Evolutionary conservation across 2,888 invertebrate species (phyloP).

Genomic region (Drosophila parthenogenetica): DNA sequence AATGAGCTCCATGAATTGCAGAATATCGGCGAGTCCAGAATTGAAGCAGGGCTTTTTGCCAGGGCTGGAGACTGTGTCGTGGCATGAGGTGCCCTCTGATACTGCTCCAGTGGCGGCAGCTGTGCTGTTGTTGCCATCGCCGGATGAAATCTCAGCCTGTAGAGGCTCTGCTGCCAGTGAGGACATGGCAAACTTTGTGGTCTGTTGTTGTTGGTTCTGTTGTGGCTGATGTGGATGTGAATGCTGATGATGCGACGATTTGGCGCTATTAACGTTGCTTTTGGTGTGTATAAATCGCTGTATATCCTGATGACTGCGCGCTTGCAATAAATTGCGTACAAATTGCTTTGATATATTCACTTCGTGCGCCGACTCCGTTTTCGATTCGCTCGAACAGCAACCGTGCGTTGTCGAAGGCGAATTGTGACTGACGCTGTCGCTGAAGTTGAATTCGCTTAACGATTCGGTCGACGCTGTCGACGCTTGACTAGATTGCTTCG

Average conservation of each 20-base stretch:
- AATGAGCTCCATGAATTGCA: slow-evolving; percentile 89
- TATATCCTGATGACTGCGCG: slow-evolving; percentile 71
- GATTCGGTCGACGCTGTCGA: slow-evolving; percentile 21
- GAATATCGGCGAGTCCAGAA: slow-evolving; percentile 81
- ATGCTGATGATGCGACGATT: slow-evolving; percentile 47
- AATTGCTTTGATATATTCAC: slow-evolving; percentile 44
- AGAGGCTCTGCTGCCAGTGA: slow-evolving; percentile 81
- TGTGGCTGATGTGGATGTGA: too few relatives aligned
- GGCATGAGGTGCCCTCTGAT: slow-evolving; percentile 57
- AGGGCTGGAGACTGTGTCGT: slow-evolving; percentile 54
- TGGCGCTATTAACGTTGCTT: slow-evolving; percentile 37
- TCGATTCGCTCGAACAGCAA: slow-evolving; percentile 51
- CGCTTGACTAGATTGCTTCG: slow-evolving; percentile 73
- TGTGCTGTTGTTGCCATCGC: slow-evolving; percentile 29
- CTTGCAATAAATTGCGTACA: slow-evolving; percentile 52
- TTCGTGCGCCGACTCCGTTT: slow-evolving; percentile 42
- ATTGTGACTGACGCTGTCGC: slow-evolving; percentile 70
- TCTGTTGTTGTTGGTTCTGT: slow-evolving; percentile 43
- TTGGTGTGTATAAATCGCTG: slow-evolving; percentile 76
- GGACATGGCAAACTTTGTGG: slow-evolving; percentile 80
- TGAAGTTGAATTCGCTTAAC: slow-evolving; percentile 60
- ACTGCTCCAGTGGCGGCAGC: slow-evolving; percentile 37
- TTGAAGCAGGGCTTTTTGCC: slow-evolving; percentile 82
- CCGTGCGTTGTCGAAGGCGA: slow-evolving; percentile 73
- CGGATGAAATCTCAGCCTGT: slow-evolving; percentile 56